These are phyloP conservation scores for Dicaeum eximium DNA, from an alignment of 2,113 vertebrate species.

Conservation along the genomic window DNA sequence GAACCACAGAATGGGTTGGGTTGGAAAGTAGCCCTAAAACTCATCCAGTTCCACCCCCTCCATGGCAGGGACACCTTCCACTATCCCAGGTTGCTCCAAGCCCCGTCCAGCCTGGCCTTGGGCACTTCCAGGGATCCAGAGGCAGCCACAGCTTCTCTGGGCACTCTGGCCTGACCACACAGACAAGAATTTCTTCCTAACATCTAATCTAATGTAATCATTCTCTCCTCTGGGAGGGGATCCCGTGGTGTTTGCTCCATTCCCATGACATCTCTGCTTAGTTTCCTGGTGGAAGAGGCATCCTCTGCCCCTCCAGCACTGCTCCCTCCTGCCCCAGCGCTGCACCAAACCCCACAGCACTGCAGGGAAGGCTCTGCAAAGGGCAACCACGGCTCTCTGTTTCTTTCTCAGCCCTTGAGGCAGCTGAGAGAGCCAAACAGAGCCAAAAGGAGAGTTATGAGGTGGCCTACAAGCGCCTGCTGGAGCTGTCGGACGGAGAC, in stretches of 20 bases:
- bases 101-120: fast-evolving
- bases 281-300: background rate
- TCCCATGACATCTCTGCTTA: background rate
- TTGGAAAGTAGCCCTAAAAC: background rate
- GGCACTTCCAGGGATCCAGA: background rate
- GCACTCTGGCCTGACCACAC: fast-evolving
- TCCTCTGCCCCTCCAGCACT: background rate
- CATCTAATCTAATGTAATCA: background rate
- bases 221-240: background rate
- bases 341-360: background rate
- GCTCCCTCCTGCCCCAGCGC: background rate
- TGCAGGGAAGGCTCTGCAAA: background rate
- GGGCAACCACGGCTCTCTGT: background rate
- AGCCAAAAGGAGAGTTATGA: conserved; percentile 51
- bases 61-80: background rate
- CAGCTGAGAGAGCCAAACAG: background rate
- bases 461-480: conserved; percentile 52
- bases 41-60: background rate
- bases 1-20: background rate
- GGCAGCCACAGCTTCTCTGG: background rate
- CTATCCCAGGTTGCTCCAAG: background rate
- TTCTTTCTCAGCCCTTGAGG: conserved; percentile 23
- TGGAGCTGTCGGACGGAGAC: conserved; percentile 38
- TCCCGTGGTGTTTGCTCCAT: background rate
- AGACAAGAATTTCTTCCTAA: background rate